Conservation (phyloP, 2,113 vertebrate species). For the Pomatorhinus ruficollis region DNA sequence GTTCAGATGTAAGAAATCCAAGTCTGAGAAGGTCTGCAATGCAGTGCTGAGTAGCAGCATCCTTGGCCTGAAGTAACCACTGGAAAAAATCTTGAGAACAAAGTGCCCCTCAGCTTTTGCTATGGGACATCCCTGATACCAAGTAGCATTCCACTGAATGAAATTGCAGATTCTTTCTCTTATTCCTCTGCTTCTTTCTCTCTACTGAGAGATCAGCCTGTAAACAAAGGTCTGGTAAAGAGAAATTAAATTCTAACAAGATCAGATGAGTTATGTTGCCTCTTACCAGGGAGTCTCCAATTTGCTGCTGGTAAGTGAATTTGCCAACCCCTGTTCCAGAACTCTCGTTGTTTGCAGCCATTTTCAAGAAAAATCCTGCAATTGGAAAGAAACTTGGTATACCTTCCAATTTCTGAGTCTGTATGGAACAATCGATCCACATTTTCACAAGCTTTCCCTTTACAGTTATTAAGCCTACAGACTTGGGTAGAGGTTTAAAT, state of each 20-base stretch:
- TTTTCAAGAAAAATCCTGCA: neutral
- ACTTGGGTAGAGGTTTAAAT: neutral
- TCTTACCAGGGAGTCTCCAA: neutral
- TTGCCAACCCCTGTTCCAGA: neutral
- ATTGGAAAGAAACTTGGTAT: neutral
- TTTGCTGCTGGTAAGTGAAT: neutral
- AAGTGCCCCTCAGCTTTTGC: neutral
- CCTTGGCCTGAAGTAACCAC: neutral
- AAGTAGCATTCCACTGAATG: neutral
- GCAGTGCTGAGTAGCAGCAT: neutral
- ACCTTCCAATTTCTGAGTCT: neutral
- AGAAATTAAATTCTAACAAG: neutral
- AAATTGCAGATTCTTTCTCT: neutral
- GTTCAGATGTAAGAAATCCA: neutral
- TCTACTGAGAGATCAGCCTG: neutral
- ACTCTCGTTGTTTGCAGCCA: neutral
- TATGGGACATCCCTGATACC: neutral
- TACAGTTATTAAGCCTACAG: neutral
- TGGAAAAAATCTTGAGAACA: neutral
- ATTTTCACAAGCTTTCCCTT: neutral
- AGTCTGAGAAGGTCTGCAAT: neutral
- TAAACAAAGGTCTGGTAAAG: neutral
- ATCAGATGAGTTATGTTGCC: neutral
- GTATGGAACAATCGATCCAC: neutral
- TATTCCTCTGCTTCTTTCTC: neutral